These are phyloP conservation scores for Oreortyx pictus DNA, from an alignment of 2,797 vertebrate species.

Conservation along the genomic window DNA sequence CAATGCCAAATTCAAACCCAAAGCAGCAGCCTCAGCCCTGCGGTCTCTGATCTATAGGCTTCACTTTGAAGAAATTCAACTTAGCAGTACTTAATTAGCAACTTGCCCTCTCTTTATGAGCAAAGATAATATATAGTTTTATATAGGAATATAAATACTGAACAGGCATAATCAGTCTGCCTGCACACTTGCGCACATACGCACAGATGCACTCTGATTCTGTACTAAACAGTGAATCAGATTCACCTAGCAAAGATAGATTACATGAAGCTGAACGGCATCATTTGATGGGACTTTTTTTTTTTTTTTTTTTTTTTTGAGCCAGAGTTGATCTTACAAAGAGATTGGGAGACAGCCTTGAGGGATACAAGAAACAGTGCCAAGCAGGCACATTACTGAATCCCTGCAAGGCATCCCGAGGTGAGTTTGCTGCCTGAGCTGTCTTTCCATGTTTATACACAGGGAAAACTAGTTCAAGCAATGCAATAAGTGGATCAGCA, in stretches of 20 bases:
- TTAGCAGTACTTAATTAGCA: conserved; percentile 77
- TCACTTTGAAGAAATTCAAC: conserved; percentile 72
- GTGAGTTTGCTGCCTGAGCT: conserved; percentile 69
- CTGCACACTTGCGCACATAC: neutral
- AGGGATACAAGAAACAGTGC: conserved; percentile 77
- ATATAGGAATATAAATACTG: conserved; percentile 50
- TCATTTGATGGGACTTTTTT: conserved; percentile 48
- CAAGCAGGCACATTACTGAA: conserved; percentile 71
- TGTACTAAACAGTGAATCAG: conserved; percentile 57
- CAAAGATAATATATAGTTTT: conserved; percentile 48
- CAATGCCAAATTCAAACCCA: conserved; percentile 73
- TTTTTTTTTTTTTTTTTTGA: conserved; percentile 32
- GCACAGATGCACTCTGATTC: neutral
- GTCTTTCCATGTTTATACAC: conserved; percentile 66
- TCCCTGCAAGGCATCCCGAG: conserved; percentile 76
- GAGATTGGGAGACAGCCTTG: conserved; percentile 79
- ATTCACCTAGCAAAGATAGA: conserved; percentile 53
- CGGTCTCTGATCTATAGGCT: conserved; percentile 70
- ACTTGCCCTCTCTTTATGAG: conserved; percentile 55
- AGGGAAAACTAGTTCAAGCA: conserved; percentile 71
- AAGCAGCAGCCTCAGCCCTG: conserved; percentile 71
- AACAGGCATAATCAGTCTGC: conserved; percentile 24
- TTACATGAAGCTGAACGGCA: conserved; percentile 55
- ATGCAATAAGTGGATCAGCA: conserved; percentile 66
- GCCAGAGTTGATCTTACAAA: conserved; percentile 72